Percentiles rank a stretch among this genome's conserved stretches.
Conservation (phyloP, 2,797 vertebrate species). For the Fringilla coelebs region DNA sequence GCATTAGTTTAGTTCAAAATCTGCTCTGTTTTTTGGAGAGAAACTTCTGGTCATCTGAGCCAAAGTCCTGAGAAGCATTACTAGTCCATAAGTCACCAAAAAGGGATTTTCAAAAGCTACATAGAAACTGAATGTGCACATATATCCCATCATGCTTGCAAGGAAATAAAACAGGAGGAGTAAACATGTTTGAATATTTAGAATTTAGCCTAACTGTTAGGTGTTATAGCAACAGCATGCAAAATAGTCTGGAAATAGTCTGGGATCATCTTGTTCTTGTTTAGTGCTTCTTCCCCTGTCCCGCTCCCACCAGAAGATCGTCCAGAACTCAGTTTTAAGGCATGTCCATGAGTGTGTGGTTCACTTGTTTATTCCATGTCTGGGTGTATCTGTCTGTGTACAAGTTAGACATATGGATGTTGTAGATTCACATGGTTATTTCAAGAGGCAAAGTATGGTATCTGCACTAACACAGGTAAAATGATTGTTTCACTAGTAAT, state of each 20-base stretch:
- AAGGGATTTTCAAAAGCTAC: background rate
- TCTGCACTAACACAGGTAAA: background rate
- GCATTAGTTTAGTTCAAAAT: background rate
- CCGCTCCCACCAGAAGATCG: background rate
- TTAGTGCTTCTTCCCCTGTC: background rate
- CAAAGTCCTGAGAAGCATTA: background rate
- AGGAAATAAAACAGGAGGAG: background rate
- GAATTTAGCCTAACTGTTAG: background rate
- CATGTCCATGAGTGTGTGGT: background rate
- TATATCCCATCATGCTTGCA: background rate
- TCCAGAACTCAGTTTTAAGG: background rate
- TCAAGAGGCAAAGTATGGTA: background rate
- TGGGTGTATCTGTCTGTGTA: background rate
- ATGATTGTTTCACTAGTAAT: background rate
- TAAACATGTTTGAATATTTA: background rate
- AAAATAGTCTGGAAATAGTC: background rate
- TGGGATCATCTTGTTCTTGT: background rate
- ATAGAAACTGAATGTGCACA: accelerated
- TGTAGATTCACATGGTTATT: background rate
- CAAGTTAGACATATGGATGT: background rate
- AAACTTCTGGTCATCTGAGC: background rate
- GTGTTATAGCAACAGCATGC: background rate
- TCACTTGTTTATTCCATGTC: background rate
- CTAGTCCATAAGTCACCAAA: background rate
- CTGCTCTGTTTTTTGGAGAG: background rate